Evolutionary conservation across 92 coral and sea anemone species (phyloP).

Genomic region (Galaxea fascicularis): DNA sequence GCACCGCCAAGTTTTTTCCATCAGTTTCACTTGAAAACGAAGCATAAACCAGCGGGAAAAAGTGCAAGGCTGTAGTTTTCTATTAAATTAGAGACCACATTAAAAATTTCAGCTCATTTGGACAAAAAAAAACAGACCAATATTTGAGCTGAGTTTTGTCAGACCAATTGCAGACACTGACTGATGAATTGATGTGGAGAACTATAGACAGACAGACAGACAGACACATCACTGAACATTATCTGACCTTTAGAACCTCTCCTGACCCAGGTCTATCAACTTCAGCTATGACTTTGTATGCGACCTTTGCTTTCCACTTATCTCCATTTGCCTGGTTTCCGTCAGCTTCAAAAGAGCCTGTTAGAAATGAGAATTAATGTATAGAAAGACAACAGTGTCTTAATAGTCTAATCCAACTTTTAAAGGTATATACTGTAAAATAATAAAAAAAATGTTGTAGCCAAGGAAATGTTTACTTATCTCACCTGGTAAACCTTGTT

Average conservation of each 20-base stretch:
- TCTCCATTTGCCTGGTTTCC: slow-evolving; percentile 70
- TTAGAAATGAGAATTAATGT: background rate
- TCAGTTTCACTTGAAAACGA: too few relatives aligned
- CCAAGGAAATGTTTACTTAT: background rate
- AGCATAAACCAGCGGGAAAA: too few relatives aligned
- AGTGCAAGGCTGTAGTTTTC: too few relatives aligned
- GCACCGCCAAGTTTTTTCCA: too few relatives aligned
- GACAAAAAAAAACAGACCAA: too few relatives aligned
- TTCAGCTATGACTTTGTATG: slow-evolving; percentile 84
- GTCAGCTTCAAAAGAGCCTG: slow-evolving; percentile 75
- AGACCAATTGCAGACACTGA: background rate
- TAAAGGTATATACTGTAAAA: background rate
- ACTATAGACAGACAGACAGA: background rate
- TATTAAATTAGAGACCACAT: too few relatives aligned
- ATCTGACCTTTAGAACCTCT: slow-evolving; percentile 41
- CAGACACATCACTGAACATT: background rate
- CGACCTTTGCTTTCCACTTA: slow-evolving; percentile 79
- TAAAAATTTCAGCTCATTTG: too few relatives aligned
- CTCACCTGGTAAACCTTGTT: slow-evolving; percentile 89
- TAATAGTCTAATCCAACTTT: background rate
- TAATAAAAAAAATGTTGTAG: background rate
- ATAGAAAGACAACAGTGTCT: background rate
- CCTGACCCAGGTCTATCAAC: slow-evolving; percentile 70
- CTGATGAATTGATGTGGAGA: background rate
- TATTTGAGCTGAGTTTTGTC: too few relatives aligned